Conservation (phyloP, 2,797 vertebrate species). For the Acrossocheilus wenchowensis region DNA sequence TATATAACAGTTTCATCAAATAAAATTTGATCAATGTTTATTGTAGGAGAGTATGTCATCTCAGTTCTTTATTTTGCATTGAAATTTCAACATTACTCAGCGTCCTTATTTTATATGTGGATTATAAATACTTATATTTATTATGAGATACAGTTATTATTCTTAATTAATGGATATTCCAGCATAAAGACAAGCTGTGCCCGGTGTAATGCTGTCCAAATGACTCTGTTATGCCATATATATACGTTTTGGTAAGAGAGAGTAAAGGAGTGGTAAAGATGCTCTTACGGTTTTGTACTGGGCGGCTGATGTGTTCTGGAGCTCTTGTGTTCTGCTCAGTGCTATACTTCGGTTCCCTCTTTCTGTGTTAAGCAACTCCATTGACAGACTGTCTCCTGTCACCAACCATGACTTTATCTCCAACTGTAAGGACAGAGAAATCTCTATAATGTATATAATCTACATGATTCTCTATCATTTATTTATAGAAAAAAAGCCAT, state of each 20-base stretch:
- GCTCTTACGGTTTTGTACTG: constrained; percentile 86
- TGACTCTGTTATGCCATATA: neutral
- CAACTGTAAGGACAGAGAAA: constrained; percentile 80
- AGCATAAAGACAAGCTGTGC: neutral
- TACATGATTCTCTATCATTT: neutral
- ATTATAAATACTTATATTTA: neutral
- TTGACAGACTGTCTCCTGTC: constrained; percentile 92
- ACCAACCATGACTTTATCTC: constrained; percentile 96
- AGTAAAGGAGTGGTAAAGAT: neutral
- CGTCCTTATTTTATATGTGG: neutral
- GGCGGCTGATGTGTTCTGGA: constrained; percentile 85
- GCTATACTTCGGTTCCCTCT: constrained; percentile 88
- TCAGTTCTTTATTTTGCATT: neutral
- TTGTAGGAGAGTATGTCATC: neutral
- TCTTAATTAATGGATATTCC: neutral
- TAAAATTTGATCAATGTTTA: neutral
- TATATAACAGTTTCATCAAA: neutral
- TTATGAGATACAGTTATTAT: neutral
- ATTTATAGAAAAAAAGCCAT: neutral
- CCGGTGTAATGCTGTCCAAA: neutral
- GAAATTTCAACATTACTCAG: neutral
- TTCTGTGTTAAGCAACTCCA: constrained; percentile 91
- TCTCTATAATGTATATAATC: neutral
- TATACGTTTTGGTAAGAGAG: neutral
- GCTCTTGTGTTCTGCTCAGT: constrained; percentile 81